Base-by-base conservation (phyloP, 2,113 vertebrate genomes). In the Numida meleagris region DNA sequence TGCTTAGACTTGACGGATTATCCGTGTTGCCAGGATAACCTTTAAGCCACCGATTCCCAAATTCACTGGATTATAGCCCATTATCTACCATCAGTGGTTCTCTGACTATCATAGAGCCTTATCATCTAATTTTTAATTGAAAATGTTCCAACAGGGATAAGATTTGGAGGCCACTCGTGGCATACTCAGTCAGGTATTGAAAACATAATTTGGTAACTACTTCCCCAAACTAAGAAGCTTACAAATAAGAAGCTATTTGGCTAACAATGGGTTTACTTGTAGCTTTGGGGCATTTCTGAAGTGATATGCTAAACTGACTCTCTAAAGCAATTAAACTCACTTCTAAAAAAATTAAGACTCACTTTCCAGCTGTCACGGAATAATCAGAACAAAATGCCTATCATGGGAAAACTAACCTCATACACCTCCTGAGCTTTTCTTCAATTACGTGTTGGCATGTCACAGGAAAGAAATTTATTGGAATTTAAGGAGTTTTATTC, bases 291-390 rank as follows among this genome's bases (percentile, higher is more conserved):
- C 77, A 74, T 94, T 96, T 95, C 86, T 94, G 93, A 79, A 90
- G 84, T 87, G 86, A 85, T 94, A 89, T 87, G 89, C 74, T 92
- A 93, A 95, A 94, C 74, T 82, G 86, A 78, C 92, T 94, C 93
- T 95, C 95, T 90, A 89, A 96, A 94, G 94, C 93, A 96, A 96
- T 96, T 95, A 96, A 94, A 96, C 92, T 93, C 74, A 76, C 73
- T 93, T 89, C 83, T 92, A 87, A 82, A 92, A 96, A 94, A 89
- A 94, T 96, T 90, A 92, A 96, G 91, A 29, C 86, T 90, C 66
- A 27, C 94, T 96, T 82, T 94, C 86, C 93, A 95, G 95, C 95
- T 96, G 93, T 94, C 94, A 94, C 8, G 0, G 83, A 67, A 73
- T 89, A 96, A 96, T 93, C 95, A 96, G 93, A 65, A 95, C 89